Evolutionary conservation across 2,113 vertebrate species (phyloP), one percentile per base, ranked within the genome.

Genomic region (Heterocephalus glaber): DNA sequence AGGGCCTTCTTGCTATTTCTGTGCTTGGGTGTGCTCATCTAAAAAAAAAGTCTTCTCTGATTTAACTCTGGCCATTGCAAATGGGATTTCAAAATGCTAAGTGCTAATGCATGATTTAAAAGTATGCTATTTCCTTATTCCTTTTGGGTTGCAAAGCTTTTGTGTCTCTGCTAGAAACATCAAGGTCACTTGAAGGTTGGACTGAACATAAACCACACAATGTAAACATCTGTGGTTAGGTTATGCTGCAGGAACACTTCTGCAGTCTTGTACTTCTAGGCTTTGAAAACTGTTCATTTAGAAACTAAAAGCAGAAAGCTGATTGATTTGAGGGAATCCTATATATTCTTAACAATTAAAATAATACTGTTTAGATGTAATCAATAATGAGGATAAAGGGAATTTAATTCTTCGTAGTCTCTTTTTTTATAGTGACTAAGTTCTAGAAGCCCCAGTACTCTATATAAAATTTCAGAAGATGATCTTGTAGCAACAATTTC

Each of bases 91-190:
- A 96, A 94, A 93, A 96, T 92, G 95, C 97, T 98, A 97, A 98
- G 96, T 97, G 96, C 97, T 97, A 97, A 97, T 98, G 96, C 77
- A 97, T 98, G 92, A 97, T 97, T 98, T 98, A 97, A 95, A 96
- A 90, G 86, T 92, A 70, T 66, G 92, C 88, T 82, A 88, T 96
- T 96, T 96, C 90, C 74, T 96, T 28, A 44, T 94, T 97, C 86
- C 83, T 95, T 97, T 96, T 94, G 94, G 86, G 61, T 79, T 17
- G 49, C 90, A 88, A 82, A 88, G 82, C 95, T 95, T 97, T 97
- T 96, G 89, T 96, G 70, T 97, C 85, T 60, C 17, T 65, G 52
- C 68, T 94, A 52, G 80, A 96, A 97, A 60, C 76, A 85, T 72
- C 70, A 94, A 95, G 89, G 91, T 96, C 13, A 35, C 84, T 90